Evolutionary conservation across 2,113 vertebrate species (phyloP).

Genomic region (Camelus dromedarius): DNA sequence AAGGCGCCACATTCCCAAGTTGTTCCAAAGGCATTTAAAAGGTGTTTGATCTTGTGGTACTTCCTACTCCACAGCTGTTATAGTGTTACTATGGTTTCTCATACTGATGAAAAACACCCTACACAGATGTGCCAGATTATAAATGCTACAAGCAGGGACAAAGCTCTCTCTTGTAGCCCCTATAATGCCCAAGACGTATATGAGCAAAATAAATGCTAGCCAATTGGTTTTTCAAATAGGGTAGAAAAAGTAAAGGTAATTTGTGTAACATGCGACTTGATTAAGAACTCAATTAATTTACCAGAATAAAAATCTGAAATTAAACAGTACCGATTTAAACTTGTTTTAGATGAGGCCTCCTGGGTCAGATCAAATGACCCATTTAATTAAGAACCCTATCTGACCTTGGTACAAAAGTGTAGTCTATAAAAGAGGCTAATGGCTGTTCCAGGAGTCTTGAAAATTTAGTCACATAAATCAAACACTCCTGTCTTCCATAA

Average conservation of each 20-base stretch:
- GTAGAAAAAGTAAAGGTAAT: conserved; percentile 40
- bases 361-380: neutral
- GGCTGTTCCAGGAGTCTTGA: neutral
- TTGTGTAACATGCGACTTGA: neutral
- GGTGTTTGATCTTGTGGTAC: neutral
- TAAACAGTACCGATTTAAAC: conserved; percentile 25
- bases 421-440: neutral
- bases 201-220: neutral
- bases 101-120: neutral
- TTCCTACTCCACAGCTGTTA: neutral
- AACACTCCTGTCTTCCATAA: neutral
- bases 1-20: conserved; percentile 1
- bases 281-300: conserved; percentile 42
- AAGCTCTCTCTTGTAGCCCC: neutral
- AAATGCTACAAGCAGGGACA: conserved; percentile 19
- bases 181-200: neutral
- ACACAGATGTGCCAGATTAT: neutral
- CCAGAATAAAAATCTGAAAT: conserved; percentile 22
- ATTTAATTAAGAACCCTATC: conserved; percentile 14
- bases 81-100: neutral
- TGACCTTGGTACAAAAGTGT: neutral
- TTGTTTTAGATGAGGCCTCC: neutral
- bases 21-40: conserved; percentile 32
- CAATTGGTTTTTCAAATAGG: neutral
- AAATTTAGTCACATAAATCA: neutral